Base-by-base conservation (phyloP, 2,797 vertebrate species). In the Sphenodon punctatus region DNA sequence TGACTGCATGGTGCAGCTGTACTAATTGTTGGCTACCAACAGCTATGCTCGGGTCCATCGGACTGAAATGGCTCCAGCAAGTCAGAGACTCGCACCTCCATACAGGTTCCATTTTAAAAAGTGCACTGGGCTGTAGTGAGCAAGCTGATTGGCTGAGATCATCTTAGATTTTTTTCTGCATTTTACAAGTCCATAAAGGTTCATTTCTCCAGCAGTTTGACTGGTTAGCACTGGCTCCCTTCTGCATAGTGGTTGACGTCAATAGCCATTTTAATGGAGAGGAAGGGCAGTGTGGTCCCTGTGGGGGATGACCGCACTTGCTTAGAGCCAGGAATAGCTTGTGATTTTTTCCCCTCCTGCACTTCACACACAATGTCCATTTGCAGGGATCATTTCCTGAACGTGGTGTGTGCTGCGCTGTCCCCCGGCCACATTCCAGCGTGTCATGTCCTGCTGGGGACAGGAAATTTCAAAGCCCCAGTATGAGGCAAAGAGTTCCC, bases 361-460 rank as follows among this genome's bases (percentile, higher is more conserved):
- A n/a, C n/a, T n/a, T n/a, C n/a, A 92, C 89, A 94, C 93, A 94
- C 91, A 94, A 93, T 95, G 94, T 94, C 92, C 95, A 73, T 90
- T 96, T 7, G 75, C 90, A 91, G 89, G 90, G 89, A 87, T 88
- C 65, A 0, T 84, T 94, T 94, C 92, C 93, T 95, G 95, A 93
- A 85, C 81, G 64, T 82, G 93, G 78, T 88, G 80, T 78, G 88
- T 88, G 80, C 74, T 85, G 3, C 2, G 41, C 88, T 90, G 88
- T 94, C 91, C 32, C 9, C 80, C 89, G 91, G 92, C 91, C 92
- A 94, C 89, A 95, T 95, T 94, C 94, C 94, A 94, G 82, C 90
- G 87, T 95, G 95, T 95, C 95, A 96, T 84, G 94, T 96, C 95
- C 96, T 96, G 93, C 86, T 93, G 91, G 92, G 80, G 90, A 59